Percentiles rank a stretch among this genome's conserved stretches.
Evolutionary conservation across 2,888 invertebrate species (phyloP).

Genomic region (Synanthedon andrenaeformis): DNA sequence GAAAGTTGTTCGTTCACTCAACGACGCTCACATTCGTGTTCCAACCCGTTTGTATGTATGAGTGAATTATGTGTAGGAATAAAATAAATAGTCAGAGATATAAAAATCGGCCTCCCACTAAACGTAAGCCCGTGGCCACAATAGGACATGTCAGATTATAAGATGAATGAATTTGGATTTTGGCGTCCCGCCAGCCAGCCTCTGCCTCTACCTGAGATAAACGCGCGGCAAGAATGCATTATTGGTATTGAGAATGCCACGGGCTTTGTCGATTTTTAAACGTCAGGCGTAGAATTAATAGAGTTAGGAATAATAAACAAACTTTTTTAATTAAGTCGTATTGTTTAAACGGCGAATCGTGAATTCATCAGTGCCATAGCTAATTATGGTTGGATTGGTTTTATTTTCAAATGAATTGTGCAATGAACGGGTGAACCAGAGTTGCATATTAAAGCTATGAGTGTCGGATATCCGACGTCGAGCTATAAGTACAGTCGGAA

Average conservation of each 20-base stretch:
- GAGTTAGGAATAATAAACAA: slow-evolving; percentile 11
- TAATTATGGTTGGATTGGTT: slow-evolving; percentile 55
- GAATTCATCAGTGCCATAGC: slow-evolving; percentile 57
- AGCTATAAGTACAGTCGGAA: slow-evolving; percentile 41
- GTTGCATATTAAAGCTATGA: slow-evolving; percentile 48
- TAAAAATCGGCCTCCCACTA: slow-evolving; percentile 24
- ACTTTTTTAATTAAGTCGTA: slow-evolving; percentile 44
- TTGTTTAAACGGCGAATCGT: slow-evolving; percentile 35
- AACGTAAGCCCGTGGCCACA: slow-evolving; percentile 38
- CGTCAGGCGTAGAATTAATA: slow-evolving; percentile 6
- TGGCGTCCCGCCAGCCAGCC: slow-evolving; percentile 28
- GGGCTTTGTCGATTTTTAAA: slow-evolving; percentile 1
- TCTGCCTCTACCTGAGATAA: slow-evolving; percentile 51
- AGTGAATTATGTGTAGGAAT: slow-evolving; percentile 5
- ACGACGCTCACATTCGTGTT: too few species aligned
- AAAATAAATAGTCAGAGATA: slow-evolving; percentile 28
- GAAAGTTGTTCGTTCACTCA: too few species aligned
- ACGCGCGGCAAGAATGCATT: slow-evolving; percentile 22
- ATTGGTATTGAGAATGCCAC: slow-evolving; percentile 8
- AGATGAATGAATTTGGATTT: slow-evolving; percentile 64
- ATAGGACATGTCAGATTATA: slow-evolving; percentile 65
- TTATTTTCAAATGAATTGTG: slow-evolving; percentile 60
- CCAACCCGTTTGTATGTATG: not conserved
- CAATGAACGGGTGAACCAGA: slow-evolving; percentile 34
- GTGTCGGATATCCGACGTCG: slow-evolving; percentile 62